These are phyloP conservation scores for Notolepis coatsorum DNA, from an alignment of 2,797 vertebrate genomes.

Conservation along the genomic window DNA sequence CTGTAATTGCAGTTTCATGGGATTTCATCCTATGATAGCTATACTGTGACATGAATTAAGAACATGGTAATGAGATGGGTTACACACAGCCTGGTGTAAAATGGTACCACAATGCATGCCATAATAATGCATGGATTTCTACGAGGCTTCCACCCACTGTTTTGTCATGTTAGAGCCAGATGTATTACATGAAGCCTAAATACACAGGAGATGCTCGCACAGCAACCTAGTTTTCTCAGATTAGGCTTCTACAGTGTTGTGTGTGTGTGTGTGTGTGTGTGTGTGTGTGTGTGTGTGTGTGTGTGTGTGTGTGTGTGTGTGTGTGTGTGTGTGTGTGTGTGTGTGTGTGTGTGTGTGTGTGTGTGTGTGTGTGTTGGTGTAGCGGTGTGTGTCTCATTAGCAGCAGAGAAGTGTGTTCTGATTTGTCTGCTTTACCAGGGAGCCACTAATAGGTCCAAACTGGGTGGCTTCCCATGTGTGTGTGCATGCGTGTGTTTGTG, in stretches of 20 bases:
- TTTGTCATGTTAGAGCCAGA: background rate
- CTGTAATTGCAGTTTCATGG: constrained; percentile 4
- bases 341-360: background rate
- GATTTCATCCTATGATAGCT: background rate
- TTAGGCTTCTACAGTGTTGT: constrained; percentile 9
- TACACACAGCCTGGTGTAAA: constrained; percentile 12
- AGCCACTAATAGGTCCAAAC: constrained; percentile 36
- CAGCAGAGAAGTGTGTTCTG: constrained; percentile 10
- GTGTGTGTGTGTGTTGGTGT: background rate
- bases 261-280: background rate
- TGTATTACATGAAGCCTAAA: background rate
- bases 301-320: background rate
- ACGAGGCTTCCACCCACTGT: constrained; percentile 17
- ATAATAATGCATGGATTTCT: constrained; percentile 32
- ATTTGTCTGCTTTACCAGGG: constrained; percentile 16
- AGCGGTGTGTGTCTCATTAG: constrained; percentile 41
- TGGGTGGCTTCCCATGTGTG: constrained; percentile 31
- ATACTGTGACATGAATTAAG: background rate
- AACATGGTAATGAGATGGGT: constrained; percentile 34
- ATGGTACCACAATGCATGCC: constrained; percentile 22
- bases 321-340: background rate
- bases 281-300: background rate
- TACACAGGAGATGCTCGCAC: constrained; percentile 7
- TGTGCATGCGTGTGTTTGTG: too few relatives aligned
- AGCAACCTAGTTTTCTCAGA: constrained; percentile 29